These are phyloP conservation scores for Sebastes nivosus DNA, from an alignment of 2,797 vertebrate species.

Conservation along the genomic window DNA sequence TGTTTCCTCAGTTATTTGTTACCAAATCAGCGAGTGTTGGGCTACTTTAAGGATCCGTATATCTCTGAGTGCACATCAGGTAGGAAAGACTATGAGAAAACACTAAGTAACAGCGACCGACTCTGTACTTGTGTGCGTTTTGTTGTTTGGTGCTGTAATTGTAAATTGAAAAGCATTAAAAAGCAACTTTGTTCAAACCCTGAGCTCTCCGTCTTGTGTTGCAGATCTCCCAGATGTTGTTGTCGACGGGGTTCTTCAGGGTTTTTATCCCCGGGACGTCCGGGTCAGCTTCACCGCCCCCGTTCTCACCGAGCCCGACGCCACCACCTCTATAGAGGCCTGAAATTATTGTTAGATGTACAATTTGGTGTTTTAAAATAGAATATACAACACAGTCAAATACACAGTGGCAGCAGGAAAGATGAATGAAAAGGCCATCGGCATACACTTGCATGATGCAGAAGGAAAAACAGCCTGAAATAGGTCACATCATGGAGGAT, in stretches of 20 bases:
- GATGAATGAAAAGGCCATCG: not conserved
- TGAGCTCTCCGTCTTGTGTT: constrained; percentile 27
- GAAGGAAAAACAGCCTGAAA: not conserved
- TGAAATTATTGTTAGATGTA: not conserved
- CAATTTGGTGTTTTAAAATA: not conserved
- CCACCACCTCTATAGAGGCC: constrained; percentile 4
- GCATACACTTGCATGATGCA: not conserved
- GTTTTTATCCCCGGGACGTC: constrained; percentile 78
- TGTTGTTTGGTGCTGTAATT: not conserved
- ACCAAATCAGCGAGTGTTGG: constrained; percentile 77
- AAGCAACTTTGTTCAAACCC: not conserved
- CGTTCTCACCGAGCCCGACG: not conserved
- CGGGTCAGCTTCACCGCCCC: constrained; percentile 77
- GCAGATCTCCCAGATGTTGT: constrained; percentile 82
- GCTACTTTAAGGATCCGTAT: constrained; percentile 80
- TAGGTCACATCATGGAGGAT: not conserved
- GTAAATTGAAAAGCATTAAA: not conserved
- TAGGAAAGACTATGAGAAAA: constrained; percentile 30
- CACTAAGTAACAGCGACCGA: not conserved
- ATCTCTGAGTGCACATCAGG: constrained; percentile 66
- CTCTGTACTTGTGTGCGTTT: not conserved
- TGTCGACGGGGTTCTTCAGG: constrained; percentile 81
- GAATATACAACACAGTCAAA: not conserved
- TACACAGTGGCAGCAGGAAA: not conserved
- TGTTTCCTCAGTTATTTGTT: constrained; percentile 62